Evolutionary conservation across 2,888 invertebrate genomes (phyloP).

Genomic region (Epistrophe eligans): DNA sequence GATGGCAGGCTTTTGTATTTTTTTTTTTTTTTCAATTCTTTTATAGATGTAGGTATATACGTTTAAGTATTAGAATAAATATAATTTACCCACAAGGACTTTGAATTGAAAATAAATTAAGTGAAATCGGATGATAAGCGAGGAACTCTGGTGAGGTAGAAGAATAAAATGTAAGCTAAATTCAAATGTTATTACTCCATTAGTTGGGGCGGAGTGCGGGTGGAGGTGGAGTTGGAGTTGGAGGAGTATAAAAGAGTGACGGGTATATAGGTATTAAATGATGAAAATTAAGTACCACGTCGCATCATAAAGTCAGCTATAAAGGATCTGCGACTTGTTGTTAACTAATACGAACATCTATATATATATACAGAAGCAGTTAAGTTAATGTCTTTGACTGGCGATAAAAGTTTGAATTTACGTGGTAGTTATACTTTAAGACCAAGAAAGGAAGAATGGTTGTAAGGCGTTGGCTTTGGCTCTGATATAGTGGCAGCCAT

Average conservation of each 20-base stretch:
- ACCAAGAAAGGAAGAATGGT: slow-evolving; percentile 13
- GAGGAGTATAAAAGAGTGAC: neutral
- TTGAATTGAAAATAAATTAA: slow-evolving; percentile 73
- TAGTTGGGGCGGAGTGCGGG: neutral
- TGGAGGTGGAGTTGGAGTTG: neutral
- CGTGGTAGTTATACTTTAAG: slow-evolving; percentile 43
- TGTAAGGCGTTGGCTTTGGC: slow-evolving; percentile 37
- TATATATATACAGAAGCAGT: slow-evolving; percentile 23
- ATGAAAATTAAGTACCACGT: slow-evolving; percentile 53
- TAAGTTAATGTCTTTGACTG: slow-evolving; percentile 56
- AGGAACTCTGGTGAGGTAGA: neutral
- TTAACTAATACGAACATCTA: slow-evolving; percentile 28
- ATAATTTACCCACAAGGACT: slow-evolving; percentile 22
- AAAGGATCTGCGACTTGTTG: slow-evolving; percentile 47
- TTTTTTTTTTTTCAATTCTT: neutral
- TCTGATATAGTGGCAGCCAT: neutral
- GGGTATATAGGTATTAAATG: slow-evolving; percentile 36
- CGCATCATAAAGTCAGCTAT: slow-evolving; percentile 49
- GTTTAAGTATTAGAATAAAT: neutral
- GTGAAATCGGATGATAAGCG: slow-evolving; percentile 58
- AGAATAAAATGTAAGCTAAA: slow-evolving; percentile 48
- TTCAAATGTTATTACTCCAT: slow-evolving; percentile 64
- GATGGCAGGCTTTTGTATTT: slow-evolving; percentile 12
- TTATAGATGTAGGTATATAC: neutral
- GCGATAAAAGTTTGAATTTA: slow-evolving; percentile 65